Conservation (phyloP, 1,140 invertebrate species). For the Zaprionus tsacasi region DNA sequence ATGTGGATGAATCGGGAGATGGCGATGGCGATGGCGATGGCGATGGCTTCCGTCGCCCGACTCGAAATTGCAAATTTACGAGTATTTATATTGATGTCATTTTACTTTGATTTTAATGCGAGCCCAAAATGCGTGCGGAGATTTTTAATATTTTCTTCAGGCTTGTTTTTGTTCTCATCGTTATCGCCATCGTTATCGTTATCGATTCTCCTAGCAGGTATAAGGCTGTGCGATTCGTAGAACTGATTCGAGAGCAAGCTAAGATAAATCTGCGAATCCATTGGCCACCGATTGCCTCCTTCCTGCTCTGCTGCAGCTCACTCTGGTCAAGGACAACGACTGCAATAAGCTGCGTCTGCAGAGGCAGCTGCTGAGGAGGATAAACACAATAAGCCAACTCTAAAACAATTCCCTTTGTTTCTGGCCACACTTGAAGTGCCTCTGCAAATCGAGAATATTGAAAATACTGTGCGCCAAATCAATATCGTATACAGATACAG, state of each 20-base stretch:
- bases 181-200: slow-evolving; percentile 19
- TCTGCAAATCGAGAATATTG: slow-evolving; percentile 45
- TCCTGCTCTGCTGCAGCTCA: neutral
- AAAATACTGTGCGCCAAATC: slow-evolving; percentile 1
- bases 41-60: slow-evolving; percentile 16
- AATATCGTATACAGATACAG: neutral
- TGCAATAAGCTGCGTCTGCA: neutral
- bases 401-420: slow-evolving; percentile 34
- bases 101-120: slow-evolving; percentile 83
- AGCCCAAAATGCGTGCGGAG: slow-evolving; percentile 76
- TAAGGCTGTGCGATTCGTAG: neutral
- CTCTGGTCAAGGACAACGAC: slow-evolving; percentile 2
- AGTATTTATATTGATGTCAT: slow-evolving; percentile 83
- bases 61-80: slow-evolving; percentile 80
- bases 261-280: no score
- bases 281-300: neutral
- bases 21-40: slow-evolving; percentile 4
- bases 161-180: neutral
- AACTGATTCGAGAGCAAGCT: neutral
- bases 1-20: no score
- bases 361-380: neutral
- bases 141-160: slow-evolving; percentile 73
- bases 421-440: slow-evolving; percentile 22
- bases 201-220: neutral
- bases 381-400: slow-evolving; percentile 8